Percentiles rank a stretch among this genome's conserved stretches.
Evolutionary conservation across 1,140 invertebrate species (phyloP).

Genomic region (Eurosta solidaginis): DNA sequence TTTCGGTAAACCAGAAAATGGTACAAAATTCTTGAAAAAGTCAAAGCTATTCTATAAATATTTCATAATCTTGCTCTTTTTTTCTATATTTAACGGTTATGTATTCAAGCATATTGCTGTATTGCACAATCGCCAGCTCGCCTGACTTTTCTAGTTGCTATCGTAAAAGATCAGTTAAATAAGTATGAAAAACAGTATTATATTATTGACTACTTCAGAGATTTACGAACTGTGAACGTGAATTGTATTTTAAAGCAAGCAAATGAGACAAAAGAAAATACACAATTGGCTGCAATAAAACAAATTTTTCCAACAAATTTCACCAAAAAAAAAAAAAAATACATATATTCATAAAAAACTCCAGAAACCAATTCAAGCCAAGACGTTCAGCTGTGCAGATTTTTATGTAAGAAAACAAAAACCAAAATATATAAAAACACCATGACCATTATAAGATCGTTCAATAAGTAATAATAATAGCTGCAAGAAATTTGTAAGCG

Average conservation of each 20-base stretch:
- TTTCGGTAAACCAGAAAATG: too few relatives aligned
- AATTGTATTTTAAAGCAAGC: neutral
- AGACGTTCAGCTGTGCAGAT: neutral
- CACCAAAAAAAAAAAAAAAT: neutral
- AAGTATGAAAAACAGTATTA: neutral
- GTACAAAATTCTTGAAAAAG: too few relatives aligned
- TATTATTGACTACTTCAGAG: neutral
- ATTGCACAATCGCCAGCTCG: neutral
- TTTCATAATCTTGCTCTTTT: too few relatives aligned
- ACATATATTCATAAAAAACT: neutral
- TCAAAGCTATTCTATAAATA: too few relatives aligned
- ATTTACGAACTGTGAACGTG: conserved; percentile 18
- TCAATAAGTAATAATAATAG: conserved; percentile 20
- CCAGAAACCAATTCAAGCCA: neutral
- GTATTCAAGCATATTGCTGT: neutral
- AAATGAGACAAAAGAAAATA: conserved; percentile 1
- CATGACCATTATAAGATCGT: conserved; percentile 13
- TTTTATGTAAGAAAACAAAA: neutral
- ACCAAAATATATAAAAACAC: neutral
- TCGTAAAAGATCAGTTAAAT: neutral
- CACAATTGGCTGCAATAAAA: neutral
- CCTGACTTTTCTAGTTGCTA: neutral
- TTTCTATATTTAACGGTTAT: neutral
- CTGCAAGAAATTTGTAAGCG: conserved; percentile 22
- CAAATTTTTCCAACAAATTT: neutral